A percentile compares a stretch with the other conserved stretches of the same genome.
These are phyloP conservation scores for Iselma pallidipennis DNA, from an alignment of 2,888 invertebrate genomes.

Conservation along the genomic window DNA sequence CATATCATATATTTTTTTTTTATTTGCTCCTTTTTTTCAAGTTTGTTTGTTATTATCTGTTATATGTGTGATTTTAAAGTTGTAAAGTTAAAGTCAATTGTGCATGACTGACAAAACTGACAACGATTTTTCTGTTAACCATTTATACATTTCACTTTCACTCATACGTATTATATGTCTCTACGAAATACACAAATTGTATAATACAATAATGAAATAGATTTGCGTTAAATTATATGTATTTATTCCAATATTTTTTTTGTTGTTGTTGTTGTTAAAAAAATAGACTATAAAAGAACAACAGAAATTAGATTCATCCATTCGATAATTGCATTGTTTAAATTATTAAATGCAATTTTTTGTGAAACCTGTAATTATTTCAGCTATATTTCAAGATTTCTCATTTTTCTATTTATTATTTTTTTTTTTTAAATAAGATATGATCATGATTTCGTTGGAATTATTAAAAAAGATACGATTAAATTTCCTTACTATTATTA, in stretches of 20 bases:
- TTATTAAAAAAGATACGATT: neutral
- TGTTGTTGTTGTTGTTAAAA: too few relatives aligned
- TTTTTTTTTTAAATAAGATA: too few relatives aligned
- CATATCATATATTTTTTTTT: neutral
- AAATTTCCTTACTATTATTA: neutral
- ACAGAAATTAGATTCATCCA: neutral
- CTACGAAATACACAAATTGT: neutral
- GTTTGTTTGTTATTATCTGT: neutral
- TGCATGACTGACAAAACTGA: conserved; percentile 16
- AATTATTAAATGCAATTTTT: neutral
- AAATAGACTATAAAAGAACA: too few relatives aligned
- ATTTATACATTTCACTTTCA: conserved; percentile 20
- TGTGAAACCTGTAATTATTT: neutral
- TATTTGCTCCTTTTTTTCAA: neutral
- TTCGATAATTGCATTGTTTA: neutral
- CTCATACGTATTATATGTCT: too few relatives aligned
- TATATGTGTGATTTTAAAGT: conserved; percentile 10
- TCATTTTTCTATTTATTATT: neutral
- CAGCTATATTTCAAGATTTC: neutral
- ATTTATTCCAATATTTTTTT: neutral
- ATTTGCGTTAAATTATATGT: too few relatives aligned
- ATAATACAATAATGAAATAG: too few relatives aligned
- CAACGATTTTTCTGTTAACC: conserved; percentile 10
- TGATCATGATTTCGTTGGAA: neutral
- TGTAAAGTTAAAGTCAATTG: conserved; percentile 17